phyloP scores from a whole-genome alignment of 1,140 invertebrate genomes.

The Cotesia chilonis region DNA sequence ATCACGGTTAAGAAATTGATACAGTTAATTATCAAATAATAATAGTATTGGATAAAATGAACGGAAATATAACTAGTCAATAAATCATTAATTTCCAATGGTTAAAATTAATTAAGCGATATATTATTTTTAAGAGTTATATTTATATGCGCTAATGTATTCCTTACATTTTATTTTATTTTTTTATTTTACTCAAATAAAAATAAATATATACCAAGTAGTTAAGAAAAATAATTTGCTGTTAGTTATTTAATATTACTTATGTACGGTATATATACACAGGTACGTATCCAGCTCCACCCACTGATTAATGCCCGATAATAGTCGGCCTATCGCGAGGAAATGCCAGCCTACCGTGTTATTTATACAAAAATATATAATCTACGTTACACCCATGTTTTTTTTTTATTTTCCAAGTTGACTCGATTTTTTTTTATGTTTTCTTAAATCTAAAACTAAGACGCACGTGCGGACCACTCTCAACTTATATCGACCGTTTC shows the following conservation, averaged over 20 bases:
- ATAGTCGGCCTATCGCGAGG: conserved; percentile 26
- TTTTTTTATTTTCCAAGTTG: neutral
- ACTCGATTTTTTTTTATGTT: neutral
- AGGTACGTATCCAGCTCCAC: conserved; percentile 20
- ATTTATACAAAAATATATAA: conserved; percentile 33
- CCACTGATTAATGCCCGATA: conserved; percentile 30
- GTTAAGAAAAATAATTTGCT: conserved; percentile 22
- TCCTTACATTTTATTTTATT: too few species aligned
- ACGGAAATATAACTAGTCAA: too few species aligned
- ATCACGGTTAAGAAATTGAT: too few species aligned
- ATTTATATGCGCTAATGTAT: too few species aligned
- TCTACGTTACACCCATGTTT: neutral
- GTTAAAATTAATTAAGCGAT: too few species aligned
- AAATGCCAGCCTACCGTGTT: conserved; percentile 30
- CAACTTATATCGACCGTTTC: neutral
- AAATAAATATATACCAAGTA: neutral
- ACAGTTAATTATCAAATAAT: too few species aligned
- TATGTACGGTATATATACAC: neutral
- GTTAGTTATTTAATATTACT: conserved; percentile 21
- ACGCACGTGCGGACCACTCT: conserved; percentile 8
- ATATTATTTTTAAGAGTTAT: too few species aligned
- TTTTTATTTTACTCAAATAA: neutral
- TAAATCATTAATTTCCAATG: too few species aligned
- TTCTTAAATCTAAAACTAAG: neutral
- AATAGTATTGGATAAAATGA: too few species aligned